Percentiles rank a stretch among this genome's conserved stretches.
Conservation (phyloP, 2,113 vertebrate species). For the Suricata suricatta region DNA sequence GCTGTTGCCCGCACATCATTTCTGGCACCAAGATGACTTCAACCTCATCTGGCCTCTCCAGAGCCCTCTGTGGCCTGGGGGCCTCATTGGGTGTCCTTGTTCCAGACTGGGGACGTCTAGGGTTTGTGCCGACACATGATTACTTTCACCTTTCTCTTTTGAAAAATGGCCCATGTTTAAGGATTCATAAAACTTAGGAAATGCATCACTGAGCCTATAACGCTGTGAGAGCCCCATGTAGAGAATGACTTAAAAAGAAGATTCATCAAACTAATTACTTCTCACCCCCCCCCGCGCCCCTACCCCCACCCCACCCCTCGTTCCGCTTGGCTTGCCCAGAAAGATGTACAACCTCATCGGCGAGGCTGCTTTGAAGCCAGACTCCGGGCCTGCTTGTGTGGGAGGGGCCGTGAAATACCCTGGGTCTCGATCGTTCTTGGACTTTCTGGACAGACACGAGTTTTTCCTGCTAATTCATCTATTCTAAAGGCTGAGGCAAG, state of each 20-base stretch:
- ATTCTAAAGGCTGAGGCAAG: background rate
- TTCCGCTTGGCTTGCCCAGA: constrained; percentile 56
- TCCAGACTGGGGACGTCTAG: constrained; percentile 25
- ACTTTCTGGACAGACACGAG: constrained; percentile 54
- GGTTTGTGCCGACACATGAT: constrained; percentile 53
- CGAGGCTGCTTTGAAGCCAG: constrained; percentile 25
- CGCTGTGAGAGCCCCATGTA: constrained; percentile 60
- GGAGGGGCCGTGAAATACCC: background rate
- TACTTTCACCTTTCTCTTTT: constrained; percentile 65
- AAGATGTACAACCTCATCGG: constrained; percentile 39
- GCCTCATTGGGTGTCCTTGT: constrained; percentile 69
- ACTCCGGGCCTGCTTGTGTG: background rate
- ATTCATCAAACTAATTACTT: constrained; percentile 81
- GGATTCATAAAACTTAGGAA: constrained; percentile 75
- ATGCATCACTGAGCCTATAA: constrained; percentile 68
- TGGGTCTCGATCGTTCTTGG: constrained; percentile 33
- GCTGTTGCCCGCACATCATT: background rate
- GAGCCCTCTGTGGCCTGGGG: constrained; percentile 52
- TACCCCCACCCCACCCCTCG: constrained; percentile 23
- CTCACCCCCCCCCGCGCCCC: background rate
- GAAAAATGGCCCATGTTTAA: constrained; percentile 61
- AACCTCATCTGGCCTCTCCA: background rate
- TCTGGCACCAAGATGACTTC: background rate
- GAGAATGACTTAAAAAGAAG: constrained; percentile 75
- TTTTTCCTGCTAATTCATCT: constrained; percentile 69